Percentiles rank a stretch among this genome's conserved stretches.
Evolutionary conservation across 2,888 invertebrate species (phyloP).

Genomic region (Diarsia mendica): DNA sequence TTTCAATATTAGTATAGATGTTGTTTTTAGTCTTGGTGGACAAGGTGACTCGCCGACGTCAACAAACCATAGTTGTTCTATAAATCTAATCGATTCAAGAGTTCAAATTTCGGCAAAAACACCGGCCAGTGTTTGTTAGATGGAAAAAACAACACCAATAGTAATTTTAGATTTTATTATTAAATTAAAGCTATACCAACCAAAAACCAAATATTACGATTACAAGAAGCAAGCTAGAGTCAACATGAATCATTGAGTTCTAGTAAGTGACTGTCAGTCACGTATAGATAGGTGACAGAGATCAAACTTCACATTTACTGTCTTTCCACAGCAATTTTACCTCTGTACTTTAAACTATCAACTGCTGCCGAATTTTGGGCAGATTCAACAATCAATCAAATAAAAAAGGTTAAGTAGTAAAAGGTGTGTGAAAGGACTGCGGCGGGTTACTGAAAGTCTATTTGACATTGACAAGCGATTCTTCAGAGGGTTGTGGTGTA

Average conservation of each 20-base stretch:
- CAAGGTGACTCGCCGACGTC: not conserved
- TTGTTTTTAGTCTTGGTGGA: not conserved
- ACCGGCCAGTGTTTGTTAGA: not conserved
- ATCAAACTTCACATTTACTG: not conserved
- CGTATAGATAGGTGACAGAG: not conserved
- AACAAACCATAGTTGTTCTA: not conserved
- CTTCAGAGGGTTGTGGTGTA: conserved; percentile 79
- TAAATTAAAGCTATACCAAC: conserved; percentile 1
- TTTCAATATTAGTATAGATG: too few species aligned
- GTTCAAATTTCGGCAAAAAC: not conserved
- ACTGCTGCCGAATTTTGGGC: not conserved
- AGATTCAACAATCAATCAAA: not conserved
- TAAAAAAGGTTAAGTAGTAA: too few species aligned
- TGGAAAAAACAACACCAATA: not conserved
- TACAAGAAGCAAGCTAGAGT: not conserved
- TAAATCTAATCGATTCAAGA: not conserved
- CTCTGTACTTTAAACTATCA: too few species aligned
- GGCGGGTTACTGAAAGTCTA: too few species aligned
- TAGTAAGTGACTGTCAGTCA: not conserved
- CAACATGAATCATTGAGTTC: not conserved
- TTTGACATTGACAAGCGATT: conserved; percentile 67
- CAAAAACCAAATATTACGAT: not conserved
- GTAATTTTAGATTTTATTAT: not conserved
- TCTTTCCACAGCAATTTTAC: not conserved
- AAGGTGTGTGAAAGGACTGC: not conserved